A percentile compares a stretch with the other conserved stretches of the same genome.
phyloP scores from a whole-genome alignment of 2,888 invertebrate genomes.

The Carterocephalus palaemon region DNA sequence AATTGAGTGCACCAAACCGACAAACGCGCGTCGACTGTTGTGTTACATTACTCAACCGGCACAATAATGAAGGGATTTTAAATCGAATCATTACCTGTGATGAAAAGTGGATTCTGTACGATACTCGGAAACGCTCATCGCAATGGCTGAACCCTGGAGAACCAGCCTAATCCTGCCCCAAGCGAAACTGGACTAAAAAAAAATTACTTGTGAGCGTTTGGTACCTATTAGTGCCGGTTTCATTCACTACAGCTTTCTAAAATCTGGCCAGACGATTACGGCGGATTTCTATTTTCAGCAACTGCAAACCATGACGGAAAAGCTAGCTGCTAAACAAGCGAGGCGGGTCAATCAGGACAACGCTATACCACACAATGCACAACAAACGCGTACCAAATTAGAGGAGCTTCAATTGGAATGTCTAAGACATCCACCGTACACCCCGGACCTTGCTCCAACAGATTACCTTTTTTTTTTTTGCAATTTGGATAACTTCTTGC shows the following conservation, averaged over 20 bases:
- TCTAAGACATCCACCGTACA: conserved; percentile 28
- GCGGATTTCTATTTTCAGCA: background rate
- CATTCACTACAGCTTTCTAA: conserved; percentile 14
- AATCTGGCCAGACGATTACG: conserved; percentile 8
- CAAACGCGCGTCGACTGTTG: background rate
- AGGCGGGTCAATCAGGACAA: no score
- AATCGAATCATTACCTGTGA: conserved; percentile 1
- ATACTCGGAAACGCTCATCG: conserved; percentile 30
- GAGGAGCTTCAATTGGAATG: no score
- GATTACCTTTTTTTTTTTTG: conserved; percentile 16
- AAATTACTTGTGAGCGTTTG: conserved; percentile 21
- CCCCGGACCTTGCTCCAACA: conserved; percentile 25
- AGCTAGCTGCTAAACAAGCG: conserved; percentile 20
- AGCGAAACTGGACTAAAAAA: conserved; percentile 31
- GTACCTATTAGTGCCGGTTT: conserved; percentile 21
- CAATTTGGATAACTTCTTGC: background rate
- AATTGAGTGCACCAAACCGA: background rate
- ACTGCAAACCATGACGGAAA: no score
- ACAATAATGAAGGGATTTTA: background rate
- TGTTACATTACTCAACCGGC: background rate
- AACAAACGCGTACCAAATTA: conserved; percentile 24
- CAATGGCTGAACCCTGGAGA: conserved; percentile 39
- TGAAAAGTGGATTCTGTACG: conserved; percentile 29
- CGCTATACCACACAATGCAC: conserved; percentile 22
- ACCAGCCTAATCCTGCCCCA: conserved; percentile 30